Conservation (phyloP, 92 coral and sea anemone species). For the Isaurus tuberculatus region DNA sequence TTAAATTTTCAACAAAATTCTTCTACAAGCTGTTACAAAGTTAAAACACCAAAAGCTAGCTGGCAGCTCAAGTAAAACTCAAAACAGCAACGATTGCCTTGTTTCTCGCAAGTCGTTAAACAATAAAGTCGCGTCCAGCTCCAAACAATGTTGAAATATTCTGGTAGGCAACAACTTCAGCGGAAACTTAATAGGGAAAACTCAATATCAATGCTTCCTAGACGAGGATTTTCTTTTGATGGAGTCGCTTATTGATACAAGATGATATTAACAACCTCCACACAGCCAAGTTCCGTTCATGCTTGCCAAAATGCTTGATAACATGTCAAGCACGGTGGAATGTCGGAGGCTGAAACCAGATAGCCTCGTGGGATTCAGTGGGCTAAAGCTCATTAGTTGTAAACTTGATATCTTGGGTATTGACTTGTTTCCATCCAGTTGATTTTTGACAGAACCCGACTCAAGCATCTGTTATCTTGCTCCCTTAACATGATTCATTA, state of each 20-base stretch:
- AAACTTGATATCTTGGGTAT: conserved; percentile 7
- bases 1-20: not conserved
- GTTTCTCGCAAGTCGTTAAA: not conserved
- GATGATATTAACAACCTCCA: not conserved
- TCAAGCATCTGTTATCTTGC: not conserved
- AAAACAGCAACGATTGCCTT: not conserved
- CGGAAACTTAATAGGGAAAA: not conserved
- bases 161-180: not conserved
- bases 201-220: not conserved
- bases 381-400: conserved; percentile 26
- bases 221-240: not conserved
- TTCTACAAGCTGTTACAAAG: not conserved
- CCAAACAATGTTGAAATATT: not conserved
- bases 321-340: conserved; percentile 37
- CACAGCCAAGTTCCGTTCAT: conserved; percentile 6
- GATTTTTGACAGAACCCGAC: not conserved
- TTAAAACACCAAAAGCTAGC: not conserved
- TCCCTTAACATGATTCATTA: not conserved
- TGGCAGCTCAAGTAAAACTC: not conserved
- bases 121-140: not conserved
- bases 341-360: conserved; percentile 36
- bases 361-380: conserved; percentile 26
- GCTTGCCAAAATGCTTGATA: conserved; percentile 8
- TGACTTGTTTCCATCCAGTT: conserved; percentile 12
- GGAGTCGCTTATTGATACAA: not conserved